Conservation (phyloP, 2,797 vertebrate genomes). For the Mus minutoides region DNA sequence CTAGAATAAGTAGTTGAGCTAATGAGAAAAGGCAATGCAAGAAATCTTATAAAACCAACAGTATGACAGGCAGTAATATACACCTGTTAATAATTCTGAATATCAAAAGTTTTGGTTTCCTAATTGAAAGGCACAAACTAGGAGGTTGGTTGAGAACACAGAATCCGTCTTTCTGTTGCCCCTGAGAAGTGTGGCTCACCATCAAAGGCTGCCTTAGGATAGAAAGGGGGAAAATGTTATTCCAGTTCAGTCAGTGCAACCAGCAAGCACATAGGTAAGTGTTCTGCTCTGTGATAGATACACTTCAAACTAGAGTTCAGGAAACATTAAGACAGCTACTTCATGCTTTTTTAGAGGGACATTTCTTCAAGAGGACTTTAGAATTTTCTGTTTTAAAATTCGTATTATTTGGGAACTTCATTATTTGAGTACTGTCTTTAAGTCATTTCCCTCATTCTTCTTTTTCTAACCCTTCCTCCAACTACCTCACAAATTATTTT, state of each 20-base stretch:
- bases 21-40: background rate
- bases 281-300: background rate
- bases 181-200: no score
- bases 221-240: background rate
- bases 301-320: background rate
- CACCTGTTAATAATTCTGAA: background rate
- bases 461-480: background rate
- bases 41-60: background rate
- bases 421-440: background rate
- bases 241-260: background rate
- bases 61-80: background rate
- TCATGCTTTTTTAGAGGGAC: no score
- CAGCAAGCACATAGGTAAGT: background rate
- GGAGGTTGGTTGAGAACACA: background rate
- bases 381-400: background rate
- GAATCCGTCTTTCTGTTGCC: background rate
- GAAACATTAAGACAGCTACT: background rate
- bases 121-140: background rate
- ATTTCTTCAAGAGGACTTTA: background rate
- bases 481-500: background rate
- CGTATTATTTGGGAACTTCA: background rate
- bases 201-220: background rate
- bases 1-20: background rate
- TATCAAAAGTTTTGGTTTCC: background rate
- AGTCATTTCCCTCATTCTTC: background rate